Base-by-base conservation (phyloP, 2,888 invertebrate species). In the Volucella inanis region DNA sequence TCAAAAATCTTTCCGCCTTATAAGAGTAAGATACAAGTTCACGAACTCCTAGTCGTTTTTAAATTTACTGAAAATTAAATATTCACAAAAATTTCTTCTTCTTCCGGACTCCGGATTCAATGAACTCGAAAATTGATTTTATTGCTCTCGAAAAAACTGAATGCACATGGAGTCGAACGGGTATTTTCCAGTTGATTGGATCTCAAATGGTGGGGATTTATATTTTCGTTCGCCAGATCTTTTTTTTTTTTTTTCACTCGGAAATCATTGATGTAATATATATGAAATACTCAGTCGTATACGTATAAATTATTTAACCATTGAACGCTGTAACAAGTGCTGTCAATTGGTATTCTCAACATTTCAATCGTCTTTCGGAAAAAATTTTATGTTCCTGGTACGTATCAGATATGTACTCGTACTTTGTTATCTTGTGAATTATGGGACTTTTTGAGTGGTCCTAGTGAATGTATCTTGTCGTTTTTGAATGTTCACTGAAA, bases 271-370 rank as follows among this genome's bases (percentile, higher is more conserved):
- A 54, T 14, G 45, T 54, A n/a, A 54, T 14, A 31, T 54, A n/a
- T 15, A 15, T 38, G 22, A 54, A 31, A 43, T 52, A 38, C 18
- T 12, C 55, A 49, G 49, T 38, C 59, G 57, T 59, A 59, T 18
- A 8, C 39, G 11, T 47, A 39, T 70, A 59, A 57, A 70, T 70
- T 70, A 70, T 70, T 70, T 41, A 59, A 49, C 49, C 47, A 47
- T 47, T 61, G 61, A 47, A 39, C n/a, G 39, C 39, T 22, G 49
- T 47, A 59, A 15, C 70, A 70, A 59, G 70, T 70, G 70, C 70
- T 70, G 70, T 70, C 70, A 70, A 59, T 49, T 39, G 57, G 70
- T n/a, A 49, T 57, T 70, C 22, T 47, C 57, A 59, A 70, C 57
- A 59, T 59, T 70, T 70, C 59, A 59, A 70, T 70, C 15, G 39